phyloP scores from a whole-genome alignment of 2,797 vertebrate species.

The Margarornis squamiger region DNA sequence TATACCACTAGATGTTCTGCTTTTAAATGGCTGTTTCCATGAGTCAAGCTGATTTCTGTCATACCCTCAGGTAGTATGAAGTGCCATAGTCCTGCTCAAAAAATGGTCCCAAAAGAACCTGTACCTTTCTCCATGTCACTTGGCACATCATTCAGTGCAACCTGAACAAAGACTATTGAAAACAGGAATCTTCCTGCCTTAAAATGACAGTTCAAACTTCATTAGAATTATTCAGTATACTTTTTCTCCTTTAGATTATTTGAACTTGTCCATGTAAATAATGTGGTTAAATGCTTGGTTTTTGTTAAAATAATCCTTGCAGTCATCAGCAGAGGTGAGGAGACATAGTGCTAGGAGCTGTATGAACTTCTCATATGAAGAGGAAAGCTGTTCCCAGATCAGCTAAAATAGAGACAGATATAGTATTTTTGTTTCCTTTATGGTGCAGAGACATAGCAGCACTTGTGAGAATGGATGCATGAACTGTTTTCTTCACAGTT shows the following conservation, averaged over 20 bases:
- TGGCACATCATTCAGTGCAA: neutral
- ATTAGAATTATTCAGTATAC: neutral
- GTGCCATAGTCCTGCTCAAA: neutral
- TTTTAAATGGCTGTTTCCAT: neutral
- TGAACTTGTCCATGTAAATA: neutral
- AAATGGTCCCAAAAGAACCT: neutral
- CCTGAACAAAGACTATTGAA: neutral
- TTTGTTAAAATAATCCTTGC: neutral
- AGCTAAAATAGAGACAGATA: neutral
- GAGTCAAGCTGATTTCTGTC: constrained; percentile 10
- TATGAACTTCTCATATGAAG: neutral
- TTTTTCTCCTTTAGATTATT: neutral
- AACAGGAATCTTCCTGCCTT: neutral
- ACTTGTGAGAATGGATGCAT: neutral
- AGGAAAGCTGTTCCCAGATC: neutral
- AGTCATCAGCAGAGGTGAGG: neutral
- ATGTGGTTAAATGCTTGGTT: neutral
- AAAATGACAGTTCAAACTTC: neutral
- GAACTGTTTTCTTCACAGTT: neutral
- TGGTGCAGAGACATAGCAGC: neutral
- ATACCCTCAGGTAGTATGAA: neutral
- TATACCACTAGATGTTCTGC: neutral
- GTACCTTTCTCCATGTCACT: neutral
- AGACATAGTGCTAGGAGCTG: neutral
- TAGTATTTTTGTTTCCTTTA: neutral